Evolutionary conservation across 37 sponge, comb jelly and placozoan genomes (phyloP).

Genomic region (Mnemiopsis leidyi): DNA sequence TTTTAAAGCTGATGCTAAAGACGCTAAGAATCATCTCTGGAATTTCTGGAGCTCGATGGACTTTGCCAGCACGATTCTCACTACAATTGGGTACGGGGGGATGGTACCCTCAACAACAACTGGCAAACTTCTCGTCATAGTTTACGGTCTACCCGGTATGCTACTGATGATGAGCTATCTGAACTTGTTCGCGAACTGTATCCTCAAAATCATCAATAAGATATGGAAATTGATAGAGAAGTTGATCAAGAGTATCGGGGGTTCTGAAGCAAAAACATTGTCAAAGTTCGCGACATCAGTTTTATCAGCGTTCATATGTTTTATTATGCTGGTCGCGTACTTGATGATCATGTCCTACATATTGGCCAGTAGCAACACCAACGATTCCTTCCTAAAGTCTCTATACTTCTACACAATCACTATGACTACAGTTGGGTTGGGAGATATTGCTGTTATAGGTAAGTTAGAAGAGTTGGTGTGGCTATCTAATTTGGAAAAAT

Average conservation of each 20-base stretch:
- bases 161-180: slow-evolving; percentile 28
- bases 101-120: not conserved
- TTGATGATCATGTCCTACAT: not conserved
- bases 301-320: slow-evolving; percentile 16
- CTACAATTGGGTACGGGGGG: not conserved
- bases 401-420: slow-evolving; percentile 38
- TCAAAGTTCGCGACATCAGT: not conserved
- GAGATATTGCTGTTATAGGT: slow-evolving; percentile 15
- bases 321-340: not conserved
- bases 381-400: slow-evolving; percentile 18
- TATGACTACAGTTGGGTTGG: slow-evolving; percentile 4
- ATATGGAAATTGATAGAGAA: not conserved
- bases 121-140: not conserved
- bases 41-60: slow-evolving; percentile 37
- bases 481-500: too few species aligned
- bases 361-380: not conserved
- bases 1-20: not conserved
- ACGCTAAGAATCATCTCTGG: slow-evolving; percentile 9
- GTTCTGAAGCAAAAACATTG: not conserved
- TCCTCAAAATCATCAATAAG: not conserved
- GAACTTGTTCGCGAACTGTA: not conserved
- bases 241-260: not conserved
- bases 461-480: too few species aligned
- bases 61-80: not conserved
- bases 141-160: not conserved